A percentile compares a stretch with the other conserved stretches of the same genome.
These are phyloP conservation scores for Drosophila malerkotliana DNA, from an alignment of 1,140 invertebrate genomes.

Conservation along the genomic window DNA sequence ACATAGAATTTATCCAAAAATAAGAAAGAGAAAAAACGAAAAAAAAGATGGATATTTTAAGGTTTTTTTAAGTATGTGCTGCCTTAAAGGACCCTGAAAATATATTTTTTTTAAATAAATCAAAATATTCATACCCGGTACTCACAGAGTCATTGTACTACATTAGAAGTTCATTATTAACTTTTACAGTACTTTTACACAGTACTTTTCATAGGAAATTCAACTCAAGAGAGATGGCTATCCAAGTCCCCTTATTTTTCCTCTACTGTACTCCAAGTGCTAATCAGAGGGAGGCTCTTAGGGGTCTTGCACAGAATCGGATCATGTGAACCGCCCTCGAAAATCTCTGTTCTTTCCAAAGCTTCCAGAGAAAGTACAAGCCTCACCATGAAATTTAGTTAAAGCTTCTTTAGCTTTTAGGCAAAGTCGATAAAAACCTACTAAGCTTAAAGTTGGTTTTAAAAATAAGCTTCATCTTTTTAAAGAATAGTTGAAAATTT, in stretches of 20 bases:
- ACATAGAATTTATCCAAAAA: not conserved
- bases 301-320: conserved; percentile 3
- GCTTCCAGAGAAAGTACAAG: conserved; percentile 7
- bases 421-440: conserved; percentile 1
- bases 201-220: too few species aligned
- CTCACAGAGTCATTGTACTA: too few species aligned
- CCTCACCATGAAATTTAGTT: conserved; percentile 5
- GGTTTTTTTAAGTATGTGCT: too few species aligned
- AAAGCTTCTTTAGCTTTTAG: conserved; percentile 20
- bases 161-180: too few species aligned
- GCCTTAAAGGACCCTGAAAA: too few species aligned
- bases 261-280: not conserved
- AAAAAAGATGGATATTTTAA: too few species aligned
- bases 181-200: too few species aligned
- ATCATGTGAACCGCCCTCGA: not conserved
- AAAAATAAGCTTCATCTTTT: not conserved
- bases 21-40: too few species aligned
- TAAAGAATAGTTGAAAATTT: not conserved
- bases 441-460: not conserved
- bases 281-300: not conserved
- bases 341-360: conserved; percentile 3
- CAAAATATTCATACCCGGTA: too few species aligned
- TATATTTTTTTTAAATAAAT: too few species aligned
- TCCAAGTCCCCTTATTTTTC: not conserved
- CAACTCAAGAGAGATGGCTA: too few species aligned